Conservation (phyloP, 2,888 invertebrate species). For the Oscheius sp. region DNA sequence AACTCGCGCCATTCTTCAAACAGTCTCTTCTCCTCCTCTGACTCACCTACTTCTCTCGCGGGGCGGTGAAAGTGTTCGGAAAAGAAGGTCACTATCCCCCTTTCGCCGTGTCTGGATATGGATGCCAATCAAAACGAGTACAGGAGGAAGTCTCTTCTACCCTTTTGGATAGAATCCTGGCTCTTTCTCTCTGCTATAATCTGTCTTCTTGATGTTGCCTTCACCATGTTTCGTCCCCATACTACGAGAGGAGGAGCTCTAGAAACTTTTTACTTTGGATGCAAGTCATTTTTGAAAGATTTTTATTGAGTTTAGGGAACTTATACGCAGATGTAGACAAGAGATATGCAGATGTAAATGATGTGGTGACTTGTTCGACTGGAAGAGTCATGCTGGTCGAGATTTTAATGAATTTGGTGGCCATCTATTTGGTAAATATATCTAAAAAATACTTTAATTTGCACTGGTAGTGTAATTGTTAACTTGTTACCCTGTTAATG, state of each 20-base stretch:
- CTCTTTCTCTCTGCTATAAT: constrained; percentile 51
- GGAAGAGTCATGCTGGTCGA: constrained; percentile 66
- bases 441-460: background rate
- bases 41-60: too few relatives aligned
- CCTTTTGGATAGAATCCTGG: constrained; percentile 59
- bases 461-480: too few relatives aligned
- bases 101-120: background rate
- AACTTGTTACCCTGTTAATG: too few relatives aligned
- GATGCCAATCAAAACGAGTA: constrained; percentile 8
- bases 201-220: constrained; percentile 50
- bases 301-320: constrained; percentile 55
- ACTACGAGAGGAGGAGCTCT: constrained; percentile 36
- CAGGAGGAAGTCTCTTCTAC: constrained; percentile 36
- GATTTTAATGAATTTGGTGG: constrained; percentile 60
- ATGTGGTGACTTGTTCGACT: constrained; percentile 65
- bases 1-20: too few relatives aligned
- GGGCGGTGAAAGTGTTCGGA: background rate
- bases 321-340: constrained; percentile 64
- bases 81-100: constrained; percentile 7
- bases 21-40: too few relatives aligned
- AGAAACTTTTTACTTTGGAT: constrained; percentile 45
- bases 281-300: constrained; percentile 24
- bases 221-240: constrained; percentile 49
- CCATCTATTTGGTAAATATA: constrained; percentile 49
- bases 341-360: constrained; percentile 59